phyloP scores from a whole-genome alignment of 2,797 vertebrate species.

The Syngnathus acus region DNA sequence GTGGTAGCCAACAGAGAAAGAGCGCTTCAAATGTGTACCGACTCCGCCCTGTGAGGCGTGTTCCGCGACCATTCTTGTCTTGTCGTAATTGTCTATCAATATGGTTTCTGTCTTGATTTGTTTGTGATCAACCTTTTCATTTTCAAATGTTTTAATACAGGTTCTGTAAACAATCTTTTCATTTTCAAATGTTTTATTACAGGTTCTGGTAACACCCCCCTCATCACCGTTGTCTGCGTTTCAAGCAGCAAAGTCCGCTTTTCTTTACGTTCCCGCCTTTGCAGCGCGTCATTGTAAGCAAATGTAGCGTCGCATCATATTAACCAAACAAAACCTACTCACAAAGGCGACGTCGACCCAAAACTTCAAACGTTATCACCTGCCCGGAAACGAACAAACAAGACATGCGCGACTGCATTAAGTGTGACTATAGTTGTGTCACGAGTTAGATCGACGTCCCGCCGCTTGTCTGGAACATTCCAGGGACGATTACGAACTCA shows the following conservation, averaged over 20 bases:
- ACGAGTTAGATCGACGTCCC: too few relatives aligned
- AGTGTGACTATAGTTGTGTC: not conserved
- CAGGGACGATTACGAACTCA: conserved; percentile 29
- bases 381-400: not conserved
- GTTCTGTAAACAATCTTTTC: not conserved
- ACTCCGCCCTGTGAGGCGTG: conserved; percentile 6
- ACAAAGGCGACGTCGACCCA: not conserved
- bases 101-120: not conserved
- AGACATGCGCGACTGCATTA: not conserved
- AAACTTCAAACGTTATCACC: not conserved
- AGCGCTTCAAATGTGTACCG: not conserved
- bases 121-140: not conserved
- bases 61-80: not conserved
- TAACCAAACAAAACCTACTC: conserved; percentile 42
- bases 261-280: not conserved
- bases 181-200: not conserved
- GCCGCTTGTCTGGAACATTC: not conserved
- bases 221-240: not conserved
- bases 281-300: not conserved
- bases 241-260: too few relatives aligned
- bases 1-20: conserved; percentile 7
- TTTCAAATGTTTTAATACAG: not conserved
- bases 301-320: conserved; percentile 18
- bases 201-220: not conserved
- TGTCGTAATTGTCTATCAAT: not conserved